Percentiles rank a stretch among this genome's conserved stretches.
Evolutionary conservation across 2,888 invertebrate species (phyloP).

Genomic region (Criorhina ranunculi): DNA sequence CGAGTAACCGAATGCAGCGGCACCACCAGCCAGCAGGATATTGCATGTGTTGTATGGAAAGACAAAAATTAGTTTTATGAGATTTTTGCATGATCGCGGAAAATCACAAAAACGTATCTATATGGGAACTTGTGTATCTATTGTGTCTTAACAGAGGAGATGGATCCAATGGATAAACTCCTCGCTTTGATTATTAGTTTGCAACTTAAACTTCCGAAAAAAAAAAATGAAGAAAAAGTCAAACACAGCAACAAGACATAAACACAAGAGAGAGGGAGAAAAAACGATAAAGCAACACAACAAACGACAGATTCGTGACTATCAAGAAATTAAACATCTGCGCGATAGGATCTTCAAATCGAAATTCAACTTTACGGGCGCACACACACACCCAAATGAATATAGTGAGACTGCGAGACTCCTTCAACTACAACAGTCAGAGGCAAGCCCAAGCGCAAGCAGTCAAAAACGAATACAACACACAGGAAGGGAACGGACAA

Average conservation of each 20-base stretch:
- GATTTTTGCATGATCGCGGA: constrained; percentile 72
- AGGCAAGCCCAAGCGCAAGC: no score
- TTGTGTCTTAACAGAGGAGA: constrained; percentile 29
- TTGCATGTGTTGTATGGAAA: constrained; percentile 67
- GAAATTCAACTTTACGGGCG: constrained; percentile 73
- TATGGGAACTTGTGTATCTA: constrained; percentile 10
- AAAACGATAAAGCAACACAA: constrained; percentile 63
- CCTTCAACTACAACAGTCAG: constrained; percentile 1
- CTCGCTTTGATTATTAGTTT: constrained; percentile 70
- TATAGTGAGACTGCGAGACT: constrained; percentile 8
- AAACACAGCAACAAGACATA: constrained; percentile 44
- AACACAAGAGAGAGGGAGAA: constrained; percentile 12
- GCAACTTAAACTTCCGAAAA: constrained; percentile 74
- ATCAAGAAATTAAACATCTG: constrained; percentile 77
- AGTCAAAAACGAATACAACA: constrained; percentile 12
- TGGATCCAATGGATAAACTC: constrained; percentile 58
- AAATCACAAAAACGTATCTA: constrained; percentile 34
- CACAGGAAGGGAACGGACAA: constrained; percentile 53
- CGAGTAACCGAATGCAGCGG: constrained; percentile 21
- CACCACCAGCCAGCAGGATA: constrained; percentile 31
- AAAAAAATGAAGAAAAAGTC: background rate
- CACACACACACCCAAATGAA: constrained; percentile 9
- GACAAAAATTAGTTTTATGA: constrained; percentile 75
- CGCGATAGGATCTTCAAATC: constrained; percentile 76
- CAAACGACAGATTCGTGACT: constrained; percentile 77